Conservation (phyloP, 2,888 invertebrate species). For the Drosophila prolongata region DNA sequence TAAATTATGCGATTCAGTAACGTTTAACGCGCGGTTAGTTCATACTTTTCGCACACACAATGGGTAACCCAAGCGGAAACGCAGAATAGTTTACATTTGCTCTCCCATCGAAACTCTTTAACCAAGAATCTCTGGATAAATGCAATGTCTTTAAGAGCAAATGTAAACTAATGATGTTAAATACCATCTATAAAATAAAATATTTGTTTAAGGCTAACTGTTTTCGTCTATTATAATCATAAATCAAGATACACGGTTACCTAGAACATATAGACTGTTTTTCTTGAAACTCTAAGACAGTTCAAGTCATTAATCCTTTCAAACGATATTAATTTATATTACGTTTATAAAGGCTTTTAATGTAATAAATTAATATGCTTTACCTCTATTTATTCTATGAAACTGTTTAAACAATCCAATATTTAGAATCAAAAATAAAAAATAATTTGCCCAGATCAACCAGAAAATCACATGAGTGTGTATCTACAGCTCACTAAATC, state of each 20-base stretch:
- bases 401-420: too few species aligned
- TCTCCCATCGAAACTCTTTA: slow-evolving; percentile 1
- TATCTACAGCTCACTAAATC: too few species aligned
- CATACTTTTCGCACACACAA: slow-evolving; percentile 69
- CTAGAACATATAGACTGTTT: not conserved
- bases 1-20: slow-evolving; percentile 12
- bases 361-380: too few species aligned
- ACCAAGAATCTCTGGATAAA: not conserved
- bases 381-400: too few species aligned
- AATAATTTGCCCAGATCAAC: too few species aligned
- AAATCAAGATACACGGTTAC: not conserved
- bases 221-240: not conserved
- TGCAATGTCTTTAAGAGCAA: slow-evolving; percentile 8
- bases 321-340: not conserved
- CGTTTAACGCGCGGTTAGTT: slow-evolving; percentile 39
- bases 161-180: slow-evolving; percentile 8
- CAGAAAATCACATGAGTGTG: too few species aligned
- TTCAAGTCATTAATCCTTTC: not conserved
- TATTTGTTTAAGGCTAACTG: not conserved
- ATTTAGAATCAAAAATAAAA: too few species aligned
- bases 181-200: slow-evolving; percentile 7
- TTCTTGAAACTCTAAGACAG: not conserved
- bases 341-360: too few species aligned
- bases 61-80: slow-evolving; percentile 68
- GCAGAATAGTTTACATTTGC: slow-evolving; percentile 27